A percentile compares a stretch with the other conserved stretches of the same genome.
Evolutionary conservation across 2,888 invertebrate genomes (phyloP).

Genomic region (Timema cristinae): DNA sequence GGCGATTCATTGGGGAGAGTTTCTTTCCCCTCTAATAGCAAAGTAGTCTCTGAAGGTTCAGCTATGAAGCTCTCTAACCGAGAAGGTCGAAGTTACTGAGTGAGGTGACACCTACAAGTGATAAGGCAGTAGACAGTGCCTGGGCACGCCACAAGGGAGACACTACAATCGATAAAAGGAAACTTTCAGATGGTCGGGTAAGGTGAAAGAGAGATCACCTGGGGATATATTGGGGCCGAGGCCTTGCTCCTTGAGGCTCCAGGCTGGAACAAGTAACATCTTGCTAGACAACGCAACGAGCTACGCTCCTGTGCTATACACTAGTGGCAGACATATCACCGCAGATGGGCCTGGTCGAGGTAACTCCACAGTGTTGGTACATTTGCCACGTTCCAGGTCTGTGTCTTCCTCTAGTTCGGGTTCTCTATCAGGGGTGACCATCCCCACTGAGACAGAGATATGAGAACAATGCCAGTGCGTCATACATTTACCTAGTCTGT

Average conservation of each 20-base stretch:
- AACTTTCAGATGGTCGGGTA: too few species aligned
- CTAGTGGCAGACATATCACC: conserved; percentile 40
- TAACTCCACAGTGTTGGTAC: conserved; percentile 25
- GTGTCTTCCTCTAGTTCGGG: conserved; percentile 22
- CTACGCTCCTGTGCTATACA: conserved; percentile 66
- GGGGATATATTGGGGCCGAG: conserved; percentile 54
- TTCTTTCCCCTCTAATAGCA: background rate
- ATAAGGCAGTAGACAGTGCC: background rate
- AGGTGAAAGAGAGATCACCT: too few species aligned
- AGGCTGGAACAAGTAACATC: conserved; percentile 75
- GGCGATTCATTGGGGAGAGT: too few species aligned
- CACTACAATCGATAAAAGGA: too few species aligned
- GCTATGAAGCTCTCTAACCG: conserved; percentile 17
- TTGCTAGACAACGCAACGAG: conserved; percentile 64
- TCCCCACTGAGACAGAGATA: conserved; percentile 1
- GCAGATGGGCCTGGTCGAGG: background rate
- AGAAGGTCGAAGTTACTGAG: conserved; percentile 26
- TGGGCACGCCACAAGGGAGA: too few species aligned
- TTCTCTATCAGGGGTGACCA: background rate
- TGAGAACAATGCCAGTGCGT: background rate
- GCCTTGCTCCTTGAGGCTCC: conserved; percentile 71
- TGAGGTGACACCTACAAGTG: conserved; percentile 19
- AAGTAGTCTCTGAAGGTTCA: conserved; percentile 2
- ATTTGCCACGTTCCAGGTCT: conserved; percentile 25
- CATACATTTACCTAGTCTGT: too few species aligned